Base-by-base conservation (phyloP, 2,888 invertebrate species). In the Aproaerema taeniolella region DNA sequence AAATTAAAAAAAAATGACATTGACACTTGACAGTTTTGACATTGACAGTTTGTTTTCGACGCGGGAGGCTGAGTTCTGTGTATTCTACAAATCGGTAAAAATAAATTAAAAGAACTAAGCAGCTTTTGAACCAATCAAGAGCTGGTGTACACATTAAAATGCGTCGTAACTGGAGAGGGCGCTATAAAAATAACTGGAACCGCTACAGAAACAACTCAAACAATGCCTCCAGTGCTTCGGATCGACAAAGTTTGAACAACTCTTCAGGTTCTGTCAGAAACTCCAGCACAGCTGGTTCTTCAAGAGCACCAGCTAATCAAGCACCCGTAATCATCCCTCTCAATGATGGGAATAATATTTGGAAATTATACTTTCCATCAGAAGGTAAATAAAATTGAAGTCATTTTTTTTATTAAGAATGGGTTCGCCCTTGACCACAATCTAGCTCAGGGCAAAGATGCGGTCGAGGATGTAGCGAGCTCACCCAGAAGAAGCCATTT, bases 351-450 rank as follows among this genome's bases (percentile, higher is more conserved):
- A 93, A 91, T 67, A 86, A 89, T 50, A 90, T 91, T 12, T 95
- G 95, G 93, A 90, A 91, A 49, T 74, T 94, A 6, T 96, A 96
- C 76, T 94, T 95, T 68, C 89, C 92, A 25, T 85, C 89, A 39
- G 90, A 92, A 86, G 90, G 92, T 90, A 70, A 54, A 39, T 60
- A 31, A 31, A 20, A 11, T 16, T 28, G 15, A 9, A 16, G 26
- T 15, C 9, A 5, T 42, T 24, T 25, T n/a, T n/a, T n/a, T n/a
- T n/a, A n/a, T n/a, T n/a, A n/a, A n/a, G n/a, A n/a, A n/a, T n/a
- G n/a, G n/a, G n/a, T n/a, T n/a, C n/a, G n/a, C n/a, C n/a, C n/a
- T n/a, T n/a, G n/a, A n/a, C n/a, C n/a, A n/a, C n/a, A n/a, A n/a
- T n/a, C n/a, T n/a, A n/a, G n/a, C n/a, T n/a, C n/a, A n/a, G n/a